A percentile compares a stretch with the other conserved stretches of the same genome.
Conservation (phyloP, 2,797 vertebrate species). For the Muraenolepis orangiensis region DNA sequence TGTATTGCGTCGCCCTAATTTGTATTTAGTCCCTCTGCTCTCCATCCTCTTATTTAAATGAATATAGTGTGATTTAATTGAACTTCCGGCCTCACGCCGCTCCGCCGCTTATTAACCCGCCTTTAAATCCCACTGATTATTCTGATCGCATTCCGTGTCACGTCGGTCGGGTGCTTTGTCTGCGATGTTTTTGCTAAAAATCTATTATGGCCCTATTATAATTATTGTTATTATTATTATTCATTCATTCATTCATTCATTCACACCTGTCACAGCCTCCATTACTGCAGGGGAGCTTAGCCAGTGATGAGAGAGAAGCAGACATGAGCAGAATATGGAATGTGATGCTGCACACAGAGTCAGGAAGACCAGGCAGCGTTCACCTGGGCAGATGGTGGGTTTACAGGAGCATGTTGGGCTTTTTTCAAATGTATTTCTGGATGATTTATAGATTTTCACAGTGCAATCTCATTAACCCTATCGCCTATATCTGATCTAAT, state of each 20-base stretch:
- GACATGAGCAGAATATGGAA: neutral
- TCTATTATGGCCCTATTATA: neutral
- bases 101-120: neutral
- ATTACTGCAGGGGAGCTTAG: neutral
- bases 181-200: conserved; percentile 12
- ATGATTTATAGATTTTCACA: neutral
- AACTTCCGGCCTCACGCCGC: neutral
- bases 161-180: neutral
- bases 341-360: neutral
- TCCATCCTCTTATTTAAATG: neutral
- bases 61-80: neutral
- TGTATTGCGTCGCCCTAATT: too few species aligned
- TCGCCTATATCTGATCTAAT: neutral
- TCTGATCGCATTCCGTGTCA: neutral
- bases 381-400: neutral
- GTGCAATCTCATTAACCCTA: neutral
- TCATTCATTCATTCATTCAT: neutral
- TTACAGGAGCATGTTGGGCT: neutral
- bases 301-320: neutral
- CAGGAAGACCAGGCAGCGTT: neutral
- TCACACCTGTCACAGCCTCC: neutral
- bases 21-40: neutral
- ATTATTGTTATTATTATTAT: neutral
- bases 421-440: neutral
- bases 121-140: neutral